Base-by-base conservation (phyloP, 2,888 invertebrate species). In the Cordilura impudica region DNA sequence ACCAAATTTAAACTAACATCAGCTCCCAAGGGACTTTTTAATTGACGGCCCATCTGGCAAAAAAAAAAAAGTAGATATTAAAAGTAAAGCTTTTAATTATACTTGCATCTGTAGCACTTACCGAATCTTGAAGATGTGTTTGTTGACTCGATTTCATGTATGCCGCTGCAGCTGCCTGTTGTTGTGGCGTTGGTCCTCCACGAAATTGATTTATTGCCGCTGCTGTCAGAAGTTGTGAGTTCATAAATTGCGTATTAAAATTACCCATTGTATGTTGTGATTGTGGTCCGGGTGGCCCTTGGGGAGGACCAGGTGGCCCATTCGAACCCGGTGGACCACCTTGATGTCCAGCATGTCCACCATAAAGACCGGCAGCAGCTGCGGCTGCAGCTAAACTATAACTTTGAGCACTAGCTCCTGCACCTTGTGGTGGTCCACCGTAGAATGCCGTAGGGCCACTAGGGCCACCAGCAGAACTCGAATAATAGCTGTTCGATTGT, bases 161-260 rank as follows among this genome's bases (percentile, higher is more conserved):
- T 31, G 89, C 89, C 8, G 87, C 86, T 51, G 85, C 85, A n/a
- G 84, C 87, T 39, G 86, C 84, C 29, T 84, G 84, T 16, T 84
- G 83, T 65, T 85, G 86, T 4, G 87, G 89, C 49, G 87, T 87
- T 35, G 89, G 90, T 35, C 88, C 90, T 53, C 88, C 87, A 14
- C 90, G 90, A 83, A 88, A 90, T 81, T 89, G 89, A 81, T 87
- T 88, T 35, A 90, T 88, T 3, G 89, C 92, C 83, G 88, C 92
- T 83, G 89, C 94, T 88, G 92, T 92, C 84, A 94, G 92, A 77
- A 94, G 91, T 77, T 94, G 92, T 0, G 92, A 91, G 82, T 92
- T 92, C 81, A 93, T 88, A 84, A 92, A 93, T 83, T 92, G 92
- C 6, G 93, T 92, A 78, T 90, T 88, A 39, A 88, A 90, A 65